phyloP scores from a whole-genome alignment of 2,113 vertebrate species.

The Spea multiplicata region DNA sequence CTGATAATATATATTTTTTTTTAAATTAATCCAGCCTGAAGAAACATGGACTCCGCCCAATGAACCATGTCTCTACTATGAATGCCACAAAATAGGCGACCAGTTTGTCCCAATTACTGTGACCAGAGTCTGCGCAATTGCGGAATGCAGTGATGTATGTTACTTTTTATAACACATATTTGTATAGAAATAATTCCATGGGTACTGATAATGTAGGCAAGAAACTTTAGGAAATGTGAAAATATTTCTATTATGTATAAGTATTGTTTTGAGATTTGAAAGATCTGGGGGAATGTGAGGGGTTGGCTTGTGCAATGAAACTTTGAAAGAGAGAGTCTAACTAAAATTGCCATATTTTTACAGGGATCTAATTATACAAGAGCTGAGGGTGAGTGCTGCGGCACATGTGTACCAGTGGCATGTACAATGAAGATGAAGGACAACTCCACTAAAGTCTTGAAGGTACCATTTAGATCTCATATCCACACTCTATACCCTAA shows the following conservation, averaged over 20 bases:
- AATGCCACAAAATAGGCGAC: conserved; percentile 12
- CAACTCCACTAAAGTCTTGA: background rate
- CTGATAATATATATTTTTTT: background rate
- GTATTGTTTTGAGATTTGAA: background rate
- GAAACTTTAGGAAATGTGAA: too few species aligned
- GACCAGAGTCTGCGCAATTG: conserved; percentile 8
- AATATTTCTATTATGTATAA: background rate
- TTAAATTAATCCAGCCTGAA: too few species aligned
- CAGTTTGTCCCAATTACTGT: conserved; percentile 7
- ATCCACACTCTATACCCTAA: too few species aligned
- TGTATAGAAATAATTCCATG: too few species aligned
- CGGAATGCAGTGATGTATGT: conserved; percentile 10
- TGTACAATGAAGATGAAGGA: conserved; percentile 49
- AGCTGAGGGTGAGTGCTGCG: conserved; percentile 57
- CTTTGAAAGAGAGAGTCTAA: too few species aligned
- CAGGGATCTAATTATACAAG: conserved; percentile 63
- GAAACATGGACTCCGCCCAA: background rate
- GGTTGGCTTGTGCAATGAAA: too few species aligned
- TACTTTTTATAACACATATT: background rate
- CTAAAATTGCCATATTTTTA: background rate
- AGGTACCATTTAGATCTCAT: conserved; percentile 47
- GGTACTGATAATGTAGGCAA: background rate
- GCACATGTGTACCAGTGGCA: conserved; percentile 46
- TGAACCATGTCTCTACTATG: background rate
- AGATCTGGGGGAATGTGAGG: too few species aligned